These are phyloP conservation scores for Limnodromus scolopaceus DNA, from an alignment of 2,797 vertebrate species.

Conservation along the genomic window DNA sequence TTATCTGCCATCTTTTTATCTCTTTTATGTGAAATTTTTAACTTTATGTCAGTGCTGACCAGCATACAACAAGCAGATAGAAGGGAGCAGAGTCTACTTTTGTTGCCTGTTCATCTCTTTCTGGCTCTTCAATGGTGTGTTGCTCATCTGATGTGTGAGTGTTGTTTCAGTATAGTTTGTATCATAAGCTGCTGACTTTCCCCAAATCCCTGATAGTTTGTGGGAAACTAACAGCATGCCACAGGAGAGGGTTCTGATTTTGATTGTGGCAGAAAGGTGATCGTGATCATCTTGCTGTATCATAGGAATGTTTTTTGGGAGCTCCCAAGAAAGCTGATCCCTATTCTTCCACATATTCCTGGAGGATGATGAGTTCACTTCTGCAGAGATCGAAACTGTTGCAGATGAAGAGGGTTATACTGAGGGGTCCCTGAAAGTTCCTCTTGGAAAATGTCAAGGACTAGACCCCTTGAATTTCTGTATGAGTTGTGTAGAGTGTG, in stretches of 20 bases:
- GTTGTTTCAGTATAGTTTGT: not conserved
- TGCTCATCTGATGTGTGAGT: not conserved
- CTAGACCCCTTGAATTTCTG: not conserved
- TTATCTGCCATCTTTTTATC: not conserved
- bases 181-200: not conserved
- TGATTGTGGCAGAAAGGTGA: not conserved
- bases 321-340: not conserved
- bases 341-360: not conserved
- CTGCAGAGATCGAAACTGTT: not conserved
- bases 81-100: not conserved
- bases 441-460: not conserved
- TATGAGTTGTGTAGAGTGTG: not conserved
- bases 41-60: not conserved
- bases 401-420: not conserved
- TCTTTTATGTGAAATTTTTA: not conserved
- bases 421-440: not conserved
- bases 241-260: not conserved
- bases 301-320: not conserved
- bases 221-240: not conserved
- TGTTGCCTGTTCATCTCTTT: not conserved
- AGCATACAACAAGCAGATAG: not conserved
- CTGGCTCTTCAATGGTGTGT: not conserved
- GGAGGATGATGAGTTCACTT: not conserved
- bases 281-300: not conserved
- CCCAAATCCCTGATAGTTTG: not conserved